These are phyloP conservation scores for Percina caprodes DNA, from an alignment of 2,113 vertebrate species.

Conservation along the genomic window DNA sequence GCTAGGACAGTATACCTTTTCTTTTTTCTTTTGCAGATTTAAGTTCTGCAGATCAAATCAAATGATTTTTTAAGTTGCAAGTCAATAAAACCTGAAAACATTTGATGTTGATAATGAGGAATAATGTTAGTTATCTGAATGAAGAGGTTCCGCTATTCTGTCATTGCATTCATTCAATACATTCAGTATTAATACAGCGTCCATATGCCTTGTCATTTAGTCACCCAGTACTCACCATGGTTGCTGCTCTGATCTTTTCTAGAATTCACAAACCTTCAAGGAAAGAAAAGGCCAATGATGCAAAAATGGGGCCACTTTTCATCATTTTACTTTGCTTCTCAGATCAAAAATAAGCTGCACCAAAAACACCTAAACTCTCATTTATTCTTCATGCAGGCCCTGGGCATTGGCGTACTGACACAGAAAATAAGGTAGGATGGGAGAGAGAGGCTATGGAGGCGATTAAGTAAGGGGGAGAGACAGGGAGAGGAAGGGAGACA, in stretches of 20 bases:
- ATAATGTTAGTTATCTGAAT: background rate
- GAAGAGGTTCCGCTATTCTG: background rate
- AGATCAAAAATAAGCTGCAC: constrained; percentile 39
- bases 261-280: constrained; percentile 23
- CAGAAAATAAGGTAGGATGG: background rate
- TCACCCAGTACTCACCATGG: constrained; percentile 5
- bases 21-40: background rate
- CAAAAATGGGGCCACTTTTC: constrained; percentile 38
- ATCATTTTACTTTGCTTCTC: constrained; percentile 18
- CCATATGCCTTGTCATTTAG: background rate
- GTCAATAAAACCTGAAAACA: constrained; percentile 7
- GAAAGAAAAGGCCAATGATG: constrained; percentile 30
- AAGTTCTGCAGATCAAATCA: constrained; percentile 2
- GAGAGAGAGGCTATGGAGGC: constrained; percentile 10
- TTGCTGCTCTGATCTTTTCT: background rate
- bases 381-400: constrained; percentile 16
- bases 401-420: constrained; percentile 4
- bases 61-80: background rate
- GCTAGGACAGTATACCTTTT: background rate
- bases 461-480: constrained; percentile 35
- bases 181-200: background rate
- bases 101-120: background rate
- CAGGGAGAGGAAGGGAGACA: constrained; percentile 23
- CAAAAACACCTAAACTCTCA: constrained; percentile 42
- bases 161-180: background rate